Evolutionary conservation across 2,888 invertebrate genomes (phyloP).

Genomic region (Xylota segnis): DNA sequence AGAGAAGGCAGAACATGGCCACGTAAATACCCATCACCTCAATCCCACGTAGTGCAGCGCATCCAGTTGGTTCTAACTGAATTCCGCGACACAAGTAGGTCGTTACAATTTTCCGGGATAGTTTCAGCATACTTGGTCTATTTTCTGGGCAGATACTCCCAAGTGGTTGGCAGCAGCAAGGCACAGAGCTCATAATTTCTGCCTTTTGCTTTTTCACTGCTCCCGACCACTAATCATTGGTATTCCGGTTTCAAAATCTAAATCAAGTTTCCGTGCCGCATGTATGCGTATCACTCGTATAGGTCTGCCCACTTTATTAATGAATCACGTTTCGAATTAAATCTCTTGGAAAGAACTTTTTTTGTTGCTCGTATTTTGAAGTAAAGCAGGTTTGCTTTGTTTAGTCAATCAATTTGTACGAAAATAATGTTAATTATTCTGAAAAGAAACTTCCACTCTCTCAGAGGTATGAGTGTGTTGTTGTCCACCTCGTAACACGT

Average conservation of each 20-base stretch:
- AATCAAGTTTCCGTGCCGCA: constrained; percentile 27
- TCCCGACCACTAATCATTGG: constrained; percentile 23
- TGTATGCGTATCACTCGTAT: not conserved
- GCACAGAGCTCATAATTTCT: not conserved
- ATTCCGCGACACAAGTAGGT: constrained; percentile 16
- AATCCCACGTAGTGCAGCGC: constrained; percentile 17
- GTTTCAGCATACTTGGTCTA: constrained; percentile 15
- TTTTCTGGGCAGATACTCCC: not conserved
- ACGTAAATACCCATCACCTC: constrained; percentile 15
- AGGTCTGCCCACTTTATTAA: constrained; percentile 12
- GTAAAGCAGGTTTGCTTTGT: constrained; percentile 37
- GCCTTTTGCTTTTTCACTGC: not conserved
- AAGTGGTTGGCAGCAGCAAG: not conserved
- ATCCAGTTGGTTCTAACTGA: constrained; percentile 43
- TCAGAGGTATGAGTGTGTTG: not conserved
- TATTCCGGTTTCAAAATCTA: constrained; percentile 49
- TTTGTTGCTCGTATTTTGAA: not conserved
- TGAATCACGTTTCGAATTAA: constrained; percentile 47
- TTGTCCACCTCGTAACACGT: not conserved
- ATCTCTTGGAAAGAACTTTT: not conserved
- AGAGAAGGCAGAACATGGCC: constrained; percentile 20
- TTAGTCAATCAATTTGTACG: constrained; percentile 39
- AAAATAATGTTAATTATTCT: constrained; percentile 22
- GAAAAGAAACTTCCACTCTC: constrained; percentile 22
- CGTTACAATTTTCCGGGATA: constrained; percentile 33